phyloP scores from a whole-genome alignment of 2,888 invertebrate species.

The Perithous albicinctus region DNA sequence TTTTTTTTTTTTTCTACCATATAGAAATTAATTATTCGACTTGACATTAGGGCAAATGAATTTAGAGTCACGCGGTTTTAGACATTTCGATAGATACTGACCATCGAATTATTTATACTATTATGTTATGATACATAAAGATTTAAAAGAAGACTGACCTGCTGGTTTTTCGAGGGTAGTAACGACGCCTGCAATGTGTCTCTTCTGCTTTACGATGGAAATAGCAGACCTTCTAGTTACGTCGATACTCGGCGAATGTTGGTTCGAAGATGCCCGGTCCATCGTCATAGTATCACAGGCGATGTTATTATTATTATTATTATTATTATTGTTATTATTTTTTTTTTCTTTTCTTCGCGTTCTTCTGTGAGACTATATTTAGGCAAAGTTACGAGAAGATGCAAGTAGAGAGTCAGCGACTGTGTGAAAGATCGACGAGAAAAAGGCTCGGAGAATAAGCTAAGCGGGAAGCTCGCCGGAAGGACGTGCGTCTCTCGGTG shows the following conservation, averaged over 20 bases:
- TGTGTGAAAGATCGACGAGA: conserved; percentile 18
- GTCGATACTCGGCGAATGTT: conserved; percentile 32
- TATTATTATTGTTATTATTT: too few species aligned
- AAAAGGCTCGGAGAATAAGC: conserved; percentile 50
- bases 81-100: not conserved
- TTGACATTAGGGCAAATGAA: not conserved
- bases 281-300: conserved; percentile 54
- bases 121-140: not conserved
- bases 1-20: too few species aligned
- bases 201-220: conserved; percentile 13
- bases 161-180: conserved; percentile 8
- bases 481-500: conserved; percentile 80
- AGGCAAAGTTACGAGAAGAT: not conserved
- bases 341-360: not conserved
- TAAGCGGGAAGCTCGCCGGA: conserved; percentile 43
- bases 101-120: not conserved
- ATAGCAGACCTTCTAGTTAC: not conserved
- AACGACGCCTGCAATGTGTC: conserved; percentile 7
- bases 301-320: too few species aligned
- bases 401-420: not conserved
- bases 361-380: too few species aligned
- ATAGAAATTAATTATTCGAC: not conserved
- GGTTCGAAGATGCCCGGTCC: conserved; percentile 39
- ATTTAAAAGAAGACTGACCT: conserved; percentile 56
- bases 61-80: conserved; percentile 19